phyloP scores from a whole-genome alignment of 2,888 invertebrate genomes.

The Eucriotettix oculatus region DNA sequence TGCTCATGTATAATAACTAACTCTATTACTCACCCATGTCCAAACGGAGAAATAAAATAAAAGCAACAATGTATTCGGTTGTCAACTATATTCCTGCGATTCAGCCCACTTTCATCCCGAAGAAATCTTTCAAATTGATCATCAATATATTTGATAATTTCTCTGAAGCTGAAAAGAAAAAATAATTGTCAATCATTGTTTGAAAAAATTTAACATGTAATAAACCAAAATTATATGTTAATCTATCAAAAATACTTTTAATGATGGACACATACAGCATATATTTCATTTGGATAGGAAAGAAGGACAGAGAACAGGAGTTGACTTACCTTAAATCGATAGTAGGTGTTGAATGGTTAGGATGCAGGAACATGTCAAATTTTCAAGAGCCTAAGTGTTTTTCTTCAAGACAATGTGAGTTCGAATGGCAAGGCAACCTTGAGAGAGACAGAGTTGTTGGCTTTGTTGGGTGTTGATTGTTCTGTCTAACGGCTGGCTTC shows the following conservation, averaged over 20 bases:
- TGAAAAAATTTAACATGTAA: neutral
- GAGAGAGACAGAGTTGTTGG: too few species aligned
- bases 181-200: neutral
- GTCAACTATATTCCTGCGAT: conserved; percentile 90
- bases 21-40: conserved; percentile 59
- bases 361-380: too few species aligned
- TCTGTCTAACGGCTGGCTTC: too few species aligned
- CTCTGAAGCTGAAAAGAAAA: conserved; percentile 52
- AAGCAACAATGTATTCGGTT: conserved; percentile 96
- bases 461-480: too few species aligned
- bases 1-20: too few species aligned
- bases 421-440: too few species aligned
- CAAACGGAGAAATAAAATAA: conserved; percentile 93
- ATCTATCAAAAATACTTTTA: neutral
- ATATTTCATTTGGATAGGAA: too few species aligned
- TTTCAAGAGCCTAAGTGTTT: too few species aligned
- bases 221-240: conserved; percentile 1
- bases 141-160: conserved; percentile 92
- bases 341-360: too few species aligned
- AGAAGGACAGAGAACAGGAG: too few species aligned
- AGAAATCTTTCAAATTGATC: conserved; percentile 89
- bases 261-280: neutral
- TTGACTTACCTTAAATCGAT: too few species aligned
- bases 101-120: conserved; percentile 86
- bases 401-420: too few species aligned